phyloP scores from a whole-genome alignment of 2,888 invertebrate genomes.

The Anaspis maculata region DNA sequence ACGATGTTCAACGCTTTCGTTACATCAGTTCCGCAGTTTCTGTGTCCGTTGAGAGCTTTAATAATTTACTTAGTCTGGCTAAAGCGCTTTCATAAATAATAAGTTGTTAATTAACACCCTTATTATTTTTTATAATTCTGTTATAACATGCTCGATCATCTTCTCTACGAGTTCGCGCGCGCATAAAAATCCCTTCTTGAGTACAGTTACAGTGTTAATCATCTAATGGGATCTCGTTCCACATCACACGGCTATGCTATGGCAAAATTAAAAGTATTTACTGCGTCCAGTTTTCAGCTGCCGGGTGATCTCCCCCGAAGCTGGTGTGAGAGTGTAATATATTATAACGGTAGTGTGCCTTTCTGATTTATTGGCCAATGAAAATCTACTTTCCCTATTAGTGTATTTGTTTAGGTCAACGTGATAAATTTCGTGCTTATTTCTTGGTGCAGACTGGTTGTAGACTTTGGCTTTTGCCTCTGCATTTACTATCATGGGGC shows the following conservation, averaged over 20 bases:
- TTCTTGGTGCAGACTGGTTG: too few relatives aligned
- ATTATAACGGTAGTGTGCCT: slow-evolving; percentile 2
- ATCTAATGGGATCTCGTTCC: slow-evolving; percentile 4
- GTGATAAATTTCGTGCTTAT: slow-evolving; percentile 14
- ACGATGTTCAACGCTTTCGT: slow-evolving; percentile 7
- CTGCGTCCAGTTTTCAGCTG: too few relatives aligned
- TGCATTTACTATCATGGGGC: too few relatives aligned
- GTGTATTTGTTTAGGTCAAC: slow-evolving; percentile 7
- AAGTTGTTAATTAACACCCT: slow-evolving; percentile 11
- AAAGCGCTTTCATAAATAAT: slow-evolving; percentile 12
- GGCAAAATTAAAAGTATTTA: too few relatives aligned
- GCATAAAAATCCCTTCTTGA: slow-evolving; percentile 1
- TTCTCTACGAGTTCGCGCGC: neutral
- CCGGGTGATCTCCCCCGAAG: neutral
- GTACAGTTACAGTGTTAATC: slow-evolving; percentile 6
- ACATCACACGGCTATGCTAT: neutral
- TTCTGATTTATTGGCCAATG: slow-evolving; percentile 5
- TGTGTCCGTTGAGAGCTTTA: slow-evolving; percentile 12
- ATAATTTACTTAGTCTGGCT: slow-evolving; percentile 11
- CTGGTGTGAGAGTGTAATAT: slow-evolving; percentile 3
- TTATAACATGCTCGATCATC: slow-evolving; percentile 2
- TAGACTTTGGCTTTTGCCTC: too few relatives aligned
- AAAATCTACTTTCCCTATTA: slow-evolving; percentile 5
- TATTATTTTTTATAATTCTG: slow-evolving; percentile 7
- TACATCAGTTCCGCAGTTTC: slow-evolving; percentile 8